These are phyloP conservation scores for Puntigrus tetrazona DNA, from an alignment of 2,113 vertebrate genomes.

Conservation along the genomic window DNA sequence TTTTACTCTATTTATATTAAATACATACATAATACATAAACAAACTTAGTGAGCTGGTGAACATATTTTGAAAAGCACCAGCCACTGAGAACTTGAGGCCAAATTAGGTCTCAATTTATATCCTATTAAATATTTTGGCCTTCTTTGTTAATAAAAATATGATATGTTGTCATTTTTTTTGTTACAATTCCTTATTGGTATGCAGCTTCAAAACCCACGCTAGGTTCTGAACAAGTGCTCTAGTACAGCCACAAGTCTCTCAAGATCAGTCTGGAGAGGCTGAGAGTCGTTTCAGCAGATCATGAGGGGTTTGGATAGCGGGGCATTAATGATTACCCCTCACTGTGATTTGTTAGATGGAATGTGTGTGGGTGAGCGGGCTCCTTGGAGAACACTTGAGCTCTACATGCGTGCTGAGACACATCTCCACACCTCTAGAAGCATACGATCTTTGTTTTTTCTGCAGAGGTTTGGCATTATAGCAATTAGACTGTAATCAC, in stretches of 20 bases:
- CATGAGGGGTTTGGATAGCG: neutral
- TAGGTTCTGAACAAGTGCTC: neutral
- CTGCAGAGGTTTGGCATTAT: constrained; percentile 9
- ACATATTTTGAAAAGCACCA: neutral
- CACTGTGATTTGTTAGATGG: neutral
- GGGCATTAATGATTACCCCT: constrained; percentile 16
- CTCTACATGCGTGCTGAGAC: constrained; percentile 21
- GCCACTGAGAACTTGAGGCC: neutral
- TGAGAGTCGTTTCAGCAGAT: neutral
- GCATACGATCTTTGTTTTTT: neutral
- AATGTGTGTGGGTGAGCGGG: constrained; percentile 19
- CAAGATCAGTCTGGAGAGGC: constrained; percentile 13
- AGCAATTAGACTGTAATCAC: constrained; percentile 28
- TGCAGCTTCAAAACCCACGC: constrained; percentile 21
- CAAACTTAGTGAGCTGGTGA: too few relatives aligned
- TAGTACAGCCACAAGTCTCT: constrained; percentile 1
- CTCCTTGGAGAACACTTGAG: constrained; percentile 3
- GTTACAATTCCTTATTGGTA: neutral
- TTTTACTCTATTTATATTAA: too few relatives aligned
- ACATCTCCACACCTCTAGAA: constrained; percentile 30
- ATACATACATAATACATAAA: too few relatives aligned
- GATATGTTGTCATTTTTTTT: too few relatives aligned
- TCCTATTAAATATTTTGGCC: neutral
- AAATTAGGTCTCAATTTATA: neutral
- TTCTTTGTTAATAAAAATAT: neutral